These are phyloP conservation scores for Phacellophora camtschatica DNA, from an alignment of 30 jellyfish, hydroid and myxozoan species.

Conservation along the genomic window DNA sequence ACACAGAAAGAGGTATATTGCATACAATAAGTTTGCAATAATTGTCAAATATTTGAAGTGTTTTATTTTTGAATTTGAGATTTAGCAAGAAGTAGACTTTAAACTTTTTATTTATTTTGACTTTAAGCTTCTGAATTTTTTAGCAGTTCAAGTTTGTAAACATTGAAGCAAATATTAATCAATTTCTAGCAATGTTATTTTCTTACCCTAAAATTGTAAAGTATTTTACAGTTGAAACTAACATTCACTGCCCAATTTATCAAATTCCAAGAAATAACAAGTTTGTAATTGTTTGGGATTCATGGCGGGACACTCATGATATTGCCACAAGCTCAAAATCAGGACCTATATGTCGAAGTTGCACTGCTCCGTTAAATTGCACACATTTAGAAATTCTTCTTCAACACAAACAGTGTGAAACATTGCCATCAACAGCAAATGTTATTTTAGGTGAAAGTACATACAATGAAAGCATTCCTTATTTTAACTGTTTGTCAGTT, in stretches of 20 bases:
- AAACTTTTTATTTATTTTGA: no score
- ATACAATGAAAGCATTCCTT: not conserved
- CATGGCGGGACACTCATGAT: not conserved
- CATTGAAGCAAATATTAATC: not conserved
- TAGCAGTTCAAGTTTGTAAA: no score
- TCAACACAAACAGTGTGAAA: not conserved
- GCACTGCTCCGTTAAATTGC: not conserved
- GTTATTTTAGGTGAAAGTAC: not conserved
- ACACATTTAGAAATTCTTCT: not conserved
- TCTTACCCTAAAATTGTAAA: not conserved
- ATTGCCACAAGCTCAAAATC: not conserved
- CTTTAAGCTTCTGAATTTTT: no score
- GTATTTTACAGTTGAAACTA: not conserved
- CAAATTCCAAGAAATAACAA: not conserved
- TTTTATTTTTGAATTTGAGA: no score
- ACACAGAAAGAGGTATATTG: no score
- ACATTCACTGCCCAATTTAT: not conserved
- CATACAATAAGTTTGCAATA: no score
- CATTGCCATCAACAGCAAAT: not conserved
- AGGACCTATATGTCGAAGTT: not conserved
- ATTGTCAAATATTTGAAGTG: no score
- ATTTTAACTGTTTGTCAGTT: not conserved
- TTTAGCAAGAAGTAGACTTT: no score
- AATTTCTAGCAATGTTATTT: not conserved
- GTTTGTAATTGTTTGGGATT: slow-evolving; percentile 4